phyloP scores from a whole-genome alignment of 1,140 invertebrate genomes.

The Penaeus indicus region DNA sequence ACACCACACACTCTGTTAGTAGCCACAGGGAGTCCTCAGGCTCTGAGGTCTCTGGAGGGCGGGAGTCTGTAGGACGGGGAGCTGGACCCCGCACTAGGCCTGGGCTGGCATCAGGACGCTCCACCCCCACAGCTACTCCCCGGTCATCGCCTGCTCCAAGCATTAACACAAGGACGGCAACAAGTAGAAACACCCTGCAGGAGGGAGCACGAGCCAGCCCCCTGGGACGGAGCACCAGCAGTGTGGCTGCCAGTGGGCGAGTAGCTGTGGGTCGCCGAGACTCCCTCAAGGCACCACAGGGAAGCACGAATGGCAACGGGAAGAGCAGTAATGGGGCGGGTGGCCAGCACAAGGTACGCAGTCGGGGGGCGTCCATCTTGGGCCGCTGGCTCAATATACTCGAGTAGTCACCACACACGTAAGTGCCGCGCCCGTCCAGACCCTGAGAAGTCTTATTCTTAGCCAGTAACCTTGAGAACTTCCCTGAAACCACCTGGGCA shows the following conservation, averaged over 20 bases:
- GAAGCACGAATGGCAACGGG: background rate
- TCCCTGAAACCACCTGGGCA: conserved; percentile 25
- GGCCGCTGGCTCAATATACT: conserved; percentile 56
- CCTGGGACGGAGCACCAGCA: conserved; percentile 26
- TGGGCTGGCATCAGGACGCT: conserved; percentile 8
- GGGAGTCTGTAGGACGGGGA: conserved; percentile 41
- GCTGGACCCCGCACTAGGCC: conserved; percentile 15
- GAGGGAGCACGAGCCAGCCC: conserved; percentile 17
- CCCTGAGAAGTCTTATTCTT: conserved; percentile 33
- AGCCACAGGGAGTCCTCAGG: conserved; percentile 18
- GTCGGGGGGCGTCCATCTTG: conserved; percentile 46
- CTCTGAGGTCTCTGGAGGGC: conserved; percentile 28
- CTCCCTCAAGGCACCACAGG: conserved; percentile 52
- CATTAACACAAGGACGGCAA: conserved; percentile 34
- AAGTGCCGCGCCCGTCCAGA: conserved; percentile 52
- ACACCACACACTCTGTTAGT: background rate
- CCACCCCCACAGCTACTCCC: conserved; percentile 48
- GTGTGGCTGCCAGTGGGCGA: conserved; percentile 1
- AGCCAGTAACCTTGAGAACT: conserved; percentile 19
- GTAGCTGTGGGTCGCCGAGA: conserved; percentile 33
- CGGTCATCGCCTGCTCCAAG: conserved; percentile 49
- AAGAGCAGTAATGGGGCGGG: conserved; percentile 14
- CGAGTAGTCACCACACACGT: conserved; percentile 42
- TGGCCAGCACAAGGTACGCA: conserved; percentile 58
- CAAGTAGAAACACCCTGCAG: conserved; percentile 10